A percentile compares a stretch with the other conserved stretches of the same genome.
Evolutionary conservation across 2,888 invertebrate species (phyloP).

Genomic region (Amaurobius ferox): DNA sequence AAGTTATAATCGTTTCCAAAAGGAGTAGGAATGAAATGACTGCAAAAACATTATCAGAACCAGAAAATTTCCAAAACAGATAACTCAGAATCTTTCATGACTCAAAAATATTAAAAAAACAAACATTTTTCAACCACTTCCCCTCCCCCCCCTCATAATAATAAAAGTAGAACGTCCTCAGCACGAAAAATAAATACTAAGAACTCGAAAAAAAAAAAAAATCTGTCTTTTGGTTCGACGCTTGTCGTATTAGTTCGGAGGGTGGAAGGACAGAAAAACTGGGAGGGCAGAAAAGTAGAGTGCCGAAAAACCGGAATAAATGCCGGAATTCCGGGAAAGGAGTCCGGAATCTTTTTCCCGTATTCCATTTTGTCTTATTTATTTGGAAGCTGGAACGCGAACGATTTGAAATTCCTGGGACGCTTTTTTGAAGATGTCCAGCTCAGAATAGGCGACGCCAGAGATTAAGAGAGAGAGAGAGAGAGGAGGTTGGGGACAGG

Average conservation of each 20-base stretch:
- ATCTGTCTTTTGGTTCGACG: background rate
- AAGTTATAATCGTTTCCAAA: no score
- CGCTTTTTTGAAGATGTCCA: constrained; percentile 7
- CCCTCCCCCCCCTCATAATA: background rate
- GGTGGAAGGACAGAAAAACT: background rate
- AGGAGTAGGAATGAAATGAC: no score
- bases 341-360: constrained; percentile 3
- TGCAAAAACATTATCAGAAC: no score
- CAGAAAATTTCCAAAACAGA: no score
- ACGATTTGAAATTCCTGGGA: constrained; percentile 17
- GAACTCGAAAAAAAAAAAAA: background rate
- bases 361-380: constrained; percentile 28
- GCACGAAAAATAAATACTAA: background rate
- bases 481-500: background rate
- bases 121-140: no score
- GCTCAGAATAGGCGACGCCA: background rate
- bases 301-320: constrained; percentile 16
- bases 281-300: background rate
- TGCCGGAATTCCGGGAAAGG: constrained; percentile 12
- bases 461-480: background rate
- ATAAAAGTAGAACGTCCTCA: background rate
- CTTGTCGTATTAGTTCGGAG: background rate
- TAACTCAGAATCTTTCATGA: no score
- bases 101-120: no score
- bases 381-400: constrained; percentile 27